Conservation (phyloP, 2,797 vertebrate species). For the Sebastes kiyomatsui region DNA sequence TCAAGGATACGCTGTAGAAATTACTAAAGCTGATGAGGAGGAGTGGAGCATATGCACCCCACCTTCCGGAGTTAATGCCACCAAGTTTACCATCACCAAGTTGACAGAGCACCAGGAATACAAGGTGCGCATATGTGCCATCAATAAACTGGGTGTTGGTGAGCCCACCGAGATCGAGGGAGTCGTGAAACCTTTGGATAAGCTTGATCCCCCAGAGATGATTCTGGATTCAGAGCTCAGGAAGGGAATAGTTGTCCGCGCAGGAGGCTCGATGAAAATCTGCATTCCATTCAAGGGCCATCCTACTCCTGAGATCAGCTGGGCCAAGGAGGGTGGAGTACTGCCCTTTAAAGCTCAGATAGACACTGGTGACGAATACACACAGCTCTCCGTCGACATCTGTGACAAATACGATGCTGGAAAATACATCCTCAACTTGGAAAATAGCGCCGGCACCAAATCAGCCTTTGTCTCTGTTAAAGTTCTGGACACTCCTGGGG, state of each 20-base stretch:
- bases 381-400: slow-evolving; percentile 93
- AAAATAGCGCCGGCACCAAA: slow-evolving; percentile 95
- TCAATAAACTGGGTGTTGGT: slow-evolving; percentile 95
- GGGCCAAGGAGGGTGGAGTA: slow-evolving; percentile 94
- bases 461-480: slow-evolving; percentile 97
- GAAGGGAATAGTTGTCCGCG: slow-evolving; percentile 94
- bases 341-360: slow-evolving; percentile 91
- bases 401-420: slow-evolving; percentile 96
- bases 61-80: slow-evolving; percentile 87
- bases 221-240: slow-evolving; percentile 95
- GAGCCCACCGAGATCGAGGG: slow-evolving; percentile 91
- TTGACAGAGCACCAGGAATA: slow-evolving; percentile 97
- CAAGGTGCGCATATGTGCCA: slow-evolving; percentile 93
- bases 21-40: slow-evolving; percentile 96
- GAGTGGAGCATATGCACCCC: slow-evolving; percentile 95
- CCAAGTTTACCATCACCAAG: slow-evolving; percentile 92
- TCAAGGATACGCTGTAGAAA: slow-evolving; percentile 94
- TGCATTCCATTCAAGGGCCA: slow-evolving; percentile 95
- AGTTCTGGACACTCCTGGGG: slow-evolving; percentile 96
- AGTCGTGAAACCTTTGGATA: slow-evolving; percentile 92
- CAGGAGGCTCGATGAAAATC: slow-evolving; percentile 93
- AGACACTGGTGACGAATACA: slow-evolving; percentile 89
- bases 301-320: slow-evolving; percentile 92
- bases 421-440: slow-evolving; percentile 94
- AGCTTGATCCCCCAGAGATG: slow-evolving; percentile 94